Percentiles rank a stretch among this genome's conserved stretches.
phyloP scores from a whole-genome alignment of 2,797 vertebrate genomes.

The Glyptemys insculpta region DNA sequence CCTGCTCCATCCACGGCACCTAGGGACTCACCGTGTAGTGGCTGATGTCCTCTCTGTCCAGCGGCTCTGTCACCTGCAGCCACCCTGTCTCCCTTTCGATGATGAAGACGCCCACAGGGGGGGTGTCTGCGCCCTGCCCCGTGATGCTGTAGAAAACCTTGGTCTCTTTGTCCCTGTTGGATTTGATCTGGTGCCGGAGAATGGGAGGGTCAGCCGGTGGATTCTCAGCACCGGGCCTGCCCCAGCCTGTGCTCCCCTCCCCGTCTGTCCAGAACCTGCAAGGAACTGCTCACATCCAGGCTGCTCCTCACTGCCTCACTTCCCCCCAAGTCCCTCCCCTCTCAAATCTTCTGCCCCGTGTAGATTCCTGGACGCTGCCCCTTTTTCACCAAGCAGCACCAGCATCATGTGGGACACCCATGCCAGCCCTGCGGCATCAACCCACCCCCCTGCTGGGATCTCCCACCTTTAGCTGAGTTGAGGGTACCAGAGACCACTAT shows the following conservation, averaged over 20 bases:
- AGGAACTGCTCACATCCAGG: too few species aligned
- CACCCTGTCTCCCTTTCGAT: constrained; percentile 76
- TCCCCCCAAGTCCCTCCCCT: too few species aligned
- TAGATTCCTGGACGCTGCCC: too few species aligned
- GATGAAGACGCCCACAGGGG: constrained; percentile 74
- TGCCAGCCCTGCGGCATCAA: too few species aligned
- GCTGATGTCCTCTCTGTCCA: constrained; percentile 79
- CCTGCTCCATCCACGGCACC: background rate
- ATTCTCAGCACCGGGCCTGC: accelerated
- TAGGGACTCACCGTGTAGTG: constrained; percentile 73
- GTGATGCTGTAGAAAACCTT: constrained; percentile 82
- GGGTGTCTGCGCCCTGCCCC: constrained; percentile 77
- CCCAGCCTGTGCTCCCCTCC: background rate
- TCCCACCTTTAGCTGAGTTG: too few species aligned
- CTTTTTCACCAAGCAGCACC: too few species aligned
- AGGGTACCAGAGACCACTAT: too few species aligned
- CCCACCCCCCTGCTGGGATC: too few species aligned
- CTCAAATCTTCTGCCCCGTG: too few species aligned
- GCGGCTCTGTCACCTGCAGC: constrained; percentile 75
- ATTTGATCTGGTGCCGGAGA: constrained; percentile 77
- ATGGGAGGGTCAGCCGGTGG: background rate
- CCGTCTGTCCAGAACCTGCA: background rate
- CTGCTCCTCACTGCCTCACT: too few species aligned
- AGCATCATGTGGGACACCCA: too few species aligned
- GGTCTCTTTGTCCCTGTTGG: constrained; percentile 76